Base-by-base conservation (phyloP, 2,888 invertebrate genomes). In the Xylota sylvarum region DNA sequence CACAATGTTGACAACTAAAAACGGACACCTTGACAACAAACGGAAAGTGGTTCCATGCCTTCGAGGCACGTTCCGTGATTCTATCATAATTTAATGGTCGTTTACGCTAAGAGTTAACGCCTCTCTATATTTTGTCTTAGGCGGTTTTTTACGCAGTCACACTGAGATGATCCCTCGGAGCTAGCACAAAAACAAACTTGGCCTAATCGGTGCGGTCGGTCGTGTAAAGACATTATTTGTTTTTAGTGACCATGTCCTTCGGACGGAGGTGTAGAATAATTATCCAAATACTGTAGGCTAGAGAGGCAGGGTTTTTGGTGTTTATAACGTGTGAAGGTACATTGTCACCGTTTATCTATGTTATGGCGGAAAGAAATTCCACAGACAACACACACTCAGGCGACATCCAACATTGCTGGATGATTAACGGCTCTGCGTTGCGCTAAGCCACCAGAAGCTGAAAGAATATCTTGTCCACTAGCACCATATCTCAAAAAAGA, bases 61-160 rank as follows among this genome's bases (percentile, higher is more conserved):
- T 32, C 19, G 2, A 60, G 48, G 35, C 37, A 62, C 52, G 62
- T n/a, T 52, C 7, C n/a, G 43, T 52, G 17, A 10, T 19, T 46
- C 14, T 48, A 70, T 79, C 70, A 70, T 79, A 79, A 79, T 79
- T 64, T 70, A 62, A 35, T 64, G 62, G 46, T 79, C 78, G 70
- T 70, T 79, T 70, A 35, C 78, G 52, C 70, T 70, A 46, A 56
- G 50, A 79, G 78, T 27, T 79, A 62, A 79, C 70, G 62, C 78
- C 70, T 64, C 64, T 27, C 65, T 14, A 50, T 58, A 35, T 70
- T 32, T 46, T 52, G 14, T 12, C 55, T 17, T 56, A 55, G 56
- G 35, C 35, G 50, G 50, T 1, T 3, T n/a, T 43, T 46, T 14
- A 23, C 17, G 9, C 48, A 56, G 56, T 60, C 43, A 55, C 52